Percentiles rank a stretch among this genome's conserved stretches.
Evolutionary conservation across 2,888 invertebrate genomes (phyloP).

Genomic region (Nomada fabriciana): DNA sequence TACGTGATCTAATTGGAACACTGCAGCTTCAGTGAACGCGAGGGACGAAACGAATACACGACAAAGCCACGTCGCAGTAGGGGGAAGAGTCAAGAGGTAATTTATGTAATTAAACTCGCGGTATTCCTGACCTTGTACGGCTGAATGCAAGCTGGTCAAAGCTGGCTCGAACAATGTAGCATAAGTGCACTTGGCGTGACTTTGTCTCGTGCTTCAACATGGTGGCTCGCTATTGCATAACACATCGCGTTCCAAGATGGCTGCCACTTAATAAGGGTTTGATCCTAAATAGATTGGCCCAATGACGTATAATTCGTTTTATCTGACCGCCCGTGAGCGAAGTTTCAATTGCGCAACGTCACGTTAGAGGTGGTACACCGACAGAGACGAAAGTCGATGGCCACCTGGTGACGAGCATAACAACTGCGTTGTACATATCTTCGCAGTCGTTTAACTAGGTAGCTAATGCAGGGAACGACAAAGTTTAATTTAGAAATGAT

Average conservation of each 20-base stretch:
- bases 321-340: constrained; percentile 56
- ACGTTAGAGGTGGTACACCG: not conserved
- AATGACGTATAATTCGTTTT: constrained; percentile 78
- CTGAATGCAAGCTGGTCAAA: constrained; percentile 70
- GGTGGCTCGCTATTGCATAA: constrained; percentile 64
- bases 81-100: constrained; percentile 71
- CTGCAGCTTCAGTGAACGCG: not conserved
- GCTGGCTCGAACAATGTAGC: constrained; percentile 49
- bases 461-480: too few species aligned
- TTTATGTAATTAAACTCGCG: constrained; percentile 82
- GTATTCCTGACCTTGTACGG: constrained; percentile 80
- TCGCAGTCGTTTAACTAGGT: too few species aligned
- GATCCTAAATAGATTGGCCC: constrained; percentile 81
- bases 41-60: constrained; percentile 13
- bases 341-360: constrained; percentile 46
- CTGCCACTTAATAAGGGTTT: constrained; percentile 75
- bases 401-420: not conserved
- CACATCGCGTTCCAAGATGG: constrained; percentile 68
- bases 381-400: constrained; percentile 31
- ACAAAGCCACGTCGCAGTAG: constrained; percentile 18
- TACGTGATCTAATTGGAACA: constrained; percentile 19
- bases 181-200: constrained; percentile 57
- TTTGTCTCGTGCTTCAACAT: constrained; percentile 46
- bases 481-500: too few species aligned
- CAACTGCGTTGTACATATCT: constrained; percentile 1